Conservation (phyloP, 1,140 invertebrate species). For the Hesperophylax magnus region DNA sequence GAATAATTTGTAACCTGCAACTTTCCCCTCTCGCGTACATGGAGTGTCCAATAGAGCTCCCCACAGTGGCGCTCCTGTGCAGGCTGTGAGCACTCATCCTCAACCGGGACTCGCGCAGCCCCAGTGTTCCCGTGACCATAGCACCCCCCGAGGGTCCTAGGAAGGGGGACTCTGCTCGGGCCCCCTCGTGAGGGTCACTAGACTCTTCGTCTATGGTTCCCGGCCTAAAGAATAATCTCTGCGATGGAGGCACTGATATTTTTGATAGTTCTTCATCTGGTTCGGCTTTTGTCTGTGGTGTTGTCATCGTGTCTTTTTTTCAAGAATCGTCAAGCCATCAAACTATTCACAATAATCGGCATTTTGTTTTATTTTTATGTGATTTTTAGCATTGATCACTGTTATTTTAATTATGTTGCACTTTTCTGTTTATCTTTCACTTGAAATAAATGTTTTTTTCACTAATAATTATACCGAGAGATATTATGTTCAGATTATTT, state of each 20-base stretch:
- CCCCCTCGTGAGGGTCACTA: slow-evolving; percentile 64
- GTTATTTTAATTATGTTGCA: too few relatives aligned
- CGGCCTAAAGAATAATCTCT: slow-evolving; percentile 65
- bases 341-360: background rate
- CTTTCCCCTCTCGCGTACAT: slow-evolving; percentile 66
- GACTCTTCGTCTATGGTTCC: slow-evolving; percentile 69
- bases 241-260: background rate
- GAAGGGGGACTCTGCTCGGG: slow-evolving; percentile 66
- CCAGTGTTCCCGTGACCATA: slow-evolving; percentile 45
- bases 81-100: slow-evolving; percentile 64
- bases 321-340: too few relatives aligned
- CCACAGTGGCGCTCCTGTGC: slow-evolving; percentile 68
- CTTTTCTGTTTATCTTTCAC: too few relatives aligned
- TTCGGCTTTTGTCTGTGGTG: slow-evolving; percentile 13
- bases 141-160: slow-evolving; percentile 47
- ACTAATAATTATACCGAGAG: too few relatives aligned
- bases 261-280: slow-evolving; percentile 46
- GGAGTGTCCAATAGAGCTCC: slow-evolving; percentile 68
- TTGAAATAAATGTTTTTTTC: too few relatives aligned
- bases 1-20: slow-evolving; percentile 62
- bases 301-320: background rate
- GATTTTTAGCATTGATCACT: too few relatives aligned
- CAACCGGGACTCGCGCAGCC: slow-evolving; percentile 61
- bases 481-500: too few relatives aligned
- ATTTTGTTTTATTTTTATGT: too few relatives aligned